Evolutionary conservation across 2,888 invertebrate genomes (phyloP).

Genomic region (Microplitis deprimator): DNA sequence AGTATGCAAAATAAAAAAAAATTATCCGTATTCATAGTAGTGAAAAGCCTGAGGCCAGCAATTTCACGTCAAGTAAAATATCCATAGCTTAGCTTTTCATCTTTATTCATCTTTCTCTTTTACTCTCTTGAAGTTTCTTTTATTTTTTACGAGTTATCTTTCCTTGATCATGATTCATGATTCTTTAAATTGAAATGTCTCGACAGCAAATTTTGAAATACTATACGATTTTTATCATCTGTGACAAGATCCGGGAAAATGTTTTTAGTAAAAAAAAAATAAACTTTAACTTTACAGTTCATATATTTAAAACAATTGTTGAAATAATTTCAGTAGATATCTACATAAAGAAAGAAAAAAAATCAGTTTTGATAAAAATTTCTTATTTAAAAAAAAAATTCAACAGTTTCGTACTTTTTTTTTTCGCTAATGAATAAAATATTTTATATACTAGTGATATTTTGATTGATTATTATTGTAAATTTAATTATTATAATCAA

Average conservation of each 20-base stretch:
- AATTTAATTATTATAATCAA: too few relatives aligned
- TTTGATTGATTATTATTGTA: too few relatives aligned
- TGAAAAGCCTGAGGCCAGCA: slow-evolving; percentile 35
- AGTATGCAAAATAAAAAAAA: slow-evolving; percentile 8
- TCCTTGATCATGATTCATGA: neutral
- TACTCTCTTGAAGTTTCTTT: neutral
- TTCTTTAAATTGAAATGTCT: neutral
- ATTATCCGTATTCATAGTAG: slow-evolving; percentile 8
- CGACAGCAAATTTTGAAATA: neutral
- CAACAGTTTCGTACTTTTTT: too few relatives aligned
- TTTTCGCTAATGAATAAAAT: too few relatives aligned
- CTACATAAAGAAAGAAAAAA: too few relatives aligned
- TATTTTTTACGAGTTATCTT: neutral
- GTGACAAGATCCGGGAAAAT: neutral
- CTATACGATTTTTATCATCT: neutral
- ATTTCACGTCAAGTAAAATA: slow-evolving; percentile 18
- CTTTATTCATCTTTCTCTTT: neutral
- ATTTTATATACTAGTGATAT: too few relatives aligned
- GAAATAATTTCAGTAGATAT: too few relatives aligned
- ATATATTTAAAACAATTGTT: too few relatives aligned
- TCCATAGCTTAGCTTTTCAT: slow-evolving; percentile 22
- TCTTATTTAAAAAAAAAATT: too few relatives aligned
- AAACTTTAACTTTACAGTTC: too few relatives aligned
- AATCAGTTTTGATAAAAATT: too few relatives aligned
- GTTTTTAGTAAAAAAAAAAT: neutral